Evolutionary conservation across 2,797 vertebrate species (phyloP), one percentile per base, ranked within the genome.

Genomic region (Enteromius anoplus): DNA sequence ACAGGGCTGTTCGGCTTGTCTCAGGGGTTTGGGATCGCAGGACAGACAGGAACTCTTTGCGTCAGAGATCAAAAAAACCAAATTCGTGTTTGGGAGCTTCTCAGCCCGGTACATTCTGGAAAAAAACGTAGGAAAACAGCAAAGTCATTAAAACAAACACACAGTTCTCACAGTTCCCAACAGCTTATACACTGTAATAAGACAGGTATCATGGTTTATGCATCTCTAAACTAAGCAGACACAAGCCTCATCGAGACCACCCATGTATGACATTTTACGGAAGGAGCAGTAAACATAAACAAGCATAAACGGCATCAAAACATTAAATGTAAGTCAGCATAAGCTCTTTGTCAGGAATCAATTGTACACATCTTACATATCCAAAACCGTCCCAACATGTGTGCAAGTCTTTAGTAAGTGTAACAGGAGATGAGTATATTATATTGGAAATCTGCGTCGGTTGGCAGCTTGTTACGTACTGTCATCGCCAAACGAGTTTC

Each of bases 1-100:
- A 99, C 97, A 99, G 51, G 97, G 97, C 91, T 99, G 98, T 84
- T 99, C 98, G 0, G 98, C 98, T 91, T 99, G 98, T 90, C 96
- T 95, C 65, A 99, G 93, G 0, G 96, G 95, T 75, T 95, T 95
- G 40, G 96, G 93, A 91, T 99, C 97, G 88, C 98, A 99, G 2
- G 96, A 95, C 80, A 95, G 95, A 90, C 98, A 99, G 2, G 97
- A 97, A 19, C 93, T 94, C 89, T 95, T 97, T 90, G 96, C 97
- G 89, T 99, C 98, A 17, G 97, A 96, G 91, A 99, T 98, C 89
- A 99, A 95, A 93, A 99, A 99, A 86, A 99, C 95, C 88, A 99
- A 90, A 91, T 99, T 99, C 86, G 97, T 99, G 89, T 96, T 97
- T 86, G 96, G 95, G 89, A 99, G 95, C 91, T 99, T 99, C 93